Conservation (phyloP, 64 coral and sea anemone genomes). For the Trachythela sp. region DNA sequence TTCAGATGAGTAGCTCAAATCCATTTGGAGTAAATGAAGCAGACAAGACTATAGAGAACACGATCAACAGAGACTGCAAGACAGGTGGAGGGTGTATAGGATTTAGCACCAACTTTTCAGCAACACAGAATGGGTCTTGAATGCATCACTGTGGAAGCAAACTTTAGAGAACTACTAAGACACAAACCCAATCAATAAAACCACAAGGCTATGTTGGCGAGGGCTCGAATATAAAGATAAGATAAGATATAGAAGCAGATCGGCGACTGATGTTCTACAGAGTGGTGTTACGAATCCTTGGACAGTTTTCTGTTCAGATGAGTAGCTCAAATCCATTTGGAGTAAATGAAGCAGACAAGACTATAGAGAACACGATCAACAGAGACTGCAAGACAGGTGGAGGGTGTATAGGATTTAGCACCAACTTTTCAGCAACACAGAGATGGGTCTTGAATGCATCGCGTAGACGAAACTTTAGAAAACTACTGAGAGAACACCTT, state of each 20-base stretch:
- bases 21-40: slow-evolving; percentile 25
- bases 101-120: slow-evolving; percentile 29
- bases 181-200: too few relatives aligned
- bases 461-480: not conserved
- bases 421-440: slow-evolving; percentile 35
- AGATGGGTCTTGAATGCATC: slow-evolving; percentile 35
- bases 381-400: slow-evolving; percentile 40
- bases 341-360: slow-evolving; percentile 35
- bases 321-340: slow-evolving; percentile 12
- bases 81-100: slow-evolving; percentile 29
- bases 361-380: slow-evolving; percentile 42
- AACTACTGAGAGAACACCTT: slow-evolving; percentile 17
- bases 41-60: slow-evolving; percentile 43
- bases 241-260: too few relatives aligned
- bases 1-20: slow-evolving; percentile 25
- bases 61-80: slow-evolving; percentile 44
- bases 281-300: too few relatives aligned
- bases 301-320: slow-evolving; percentile 36
- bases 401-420: slow-evolving; percentile 25
- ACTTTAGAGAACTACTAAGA: too few relatives aligned
- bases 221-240: too few relatives aligned
- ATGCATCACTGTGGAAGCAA: too few relatives aligned
- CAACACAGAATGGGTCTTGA: slow-evolving; percentile 41
- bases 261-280: too few relatives aligned
- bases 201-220: too few relatives aligned